Base-by-base conservation (phyloP, 2,113 vertebrate species). In the Ptilorrhoa leucosticta region DNA sequence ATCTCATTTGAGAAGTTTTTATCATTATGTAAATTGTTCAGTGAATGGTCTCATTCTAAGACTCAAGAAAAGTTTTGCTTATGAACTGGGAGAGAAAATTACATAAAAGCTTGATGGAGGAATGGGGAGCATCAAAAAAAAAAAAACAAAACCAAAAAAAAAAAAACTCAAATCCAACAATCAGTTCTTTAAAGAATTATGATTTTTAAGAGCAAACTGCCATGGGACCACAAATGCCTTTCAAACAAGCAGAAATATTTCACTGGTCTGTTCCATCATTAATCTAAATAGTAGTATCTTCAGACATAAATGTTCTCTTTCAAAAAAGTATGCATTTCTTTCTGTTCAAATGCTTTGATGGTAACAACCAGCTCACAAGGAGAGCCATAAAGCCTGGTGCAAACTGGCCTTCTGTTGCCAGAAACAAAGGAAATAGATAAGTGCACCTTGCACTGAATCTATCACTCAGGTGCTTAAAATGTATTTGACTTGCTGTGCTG, bases 21-120 rank as follows among this genome's bases (percentile, higher is more conserved):
- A 96, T 97, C 95, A 83, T 97, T 97, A 98, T 97, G 93, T 81
- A 97, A 97, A 98, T 97, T 97, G 79, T 65, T 97, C 64, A 86
- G 83, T 96, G 96, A 97, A 94, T 92, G 69, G 68, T 94, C 61
- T 93, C 66, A 54, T 95, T 96, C 95, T 95, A 80, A 96, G 76
- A 80, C 84, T 87, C 57, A 89, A 42, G 96, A 93, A 91, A 96
- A 95, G 31, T 97, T 97, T 82, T 83, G 48, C 78, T 89, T 90
- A 87, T 92, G 79, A 48, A 93, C 83, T 86, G 40, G 8, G 78
- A 94, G 60, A 92, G 45, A 45, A 96, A 90, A 95, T 94, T 51
- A 95, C 92, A 95, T 91, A 70, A 87, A 87, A 96, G 50, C 50
- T 90, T 66, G 68, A 83, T 56, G 9, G n/a, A 54, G 8, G 9